These are phyloP conservation scores for Drosophila siamana DNA, from an alignment of 2,888 invertebrate genomes.

Conservation along the genomic window DNA sequence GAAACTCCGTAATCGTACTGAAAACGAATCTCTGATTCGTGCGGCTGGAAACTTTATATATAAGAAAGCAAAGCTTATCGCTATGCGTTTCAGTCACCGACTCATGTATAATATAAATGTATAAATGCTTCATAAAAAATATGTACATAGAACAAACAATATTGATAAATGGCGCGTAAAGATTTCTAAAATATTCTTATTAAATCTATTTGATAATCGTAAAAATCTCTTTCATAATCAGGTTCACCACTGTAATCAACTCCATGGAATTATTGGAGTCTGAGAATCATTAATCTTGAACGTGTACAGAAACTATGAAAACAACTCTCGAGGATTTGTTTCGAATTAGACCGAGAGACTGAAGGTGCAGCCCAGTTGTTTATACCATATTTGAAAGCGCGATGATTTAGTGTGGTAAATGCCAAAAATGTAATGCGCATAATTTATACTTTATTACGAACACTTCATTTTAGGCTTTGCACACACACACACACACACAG, in stretches of 20 bases:
- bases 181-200: too few relatives aligned
- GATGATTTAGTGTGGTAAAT: conserved; percentile 57
- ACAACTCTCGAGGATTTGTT: conserved; percentile 24
- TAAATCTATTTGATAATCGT: too few relatives aligned
- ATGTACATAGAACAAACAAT: too few relatives aligned
- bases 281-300: too few relatives aligned
- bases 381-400: conserved; percentile 39
- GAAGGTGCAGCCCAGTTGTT: conserved; percentile 45
- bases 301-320: not conserved
- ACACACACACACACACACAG: conserved; percentile 15
- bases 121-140: too few relatives aligned
- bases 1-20: not conserved
- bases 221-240: too few relatives aligned
- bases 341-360: conserved; percentile 1
- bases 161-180: too few relatives aligned
- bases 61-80: not conserved
- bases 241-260: too few relatives aligned
- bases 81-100: too few relatives aligned
- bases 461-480: conserved; percentile 67
- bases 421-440: conserved; percentile 73
- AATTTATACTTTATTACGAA: conserved; percentile 73
- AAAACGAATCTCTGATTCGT: not conserved
- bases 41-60: not conserved
- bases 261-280: too few relatives aligned
- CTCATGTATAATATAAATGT: too few relatives aligned